Conservation (phyloP, 2,888 invertebrate species). For the Monoplex corrugatus region DNA sequence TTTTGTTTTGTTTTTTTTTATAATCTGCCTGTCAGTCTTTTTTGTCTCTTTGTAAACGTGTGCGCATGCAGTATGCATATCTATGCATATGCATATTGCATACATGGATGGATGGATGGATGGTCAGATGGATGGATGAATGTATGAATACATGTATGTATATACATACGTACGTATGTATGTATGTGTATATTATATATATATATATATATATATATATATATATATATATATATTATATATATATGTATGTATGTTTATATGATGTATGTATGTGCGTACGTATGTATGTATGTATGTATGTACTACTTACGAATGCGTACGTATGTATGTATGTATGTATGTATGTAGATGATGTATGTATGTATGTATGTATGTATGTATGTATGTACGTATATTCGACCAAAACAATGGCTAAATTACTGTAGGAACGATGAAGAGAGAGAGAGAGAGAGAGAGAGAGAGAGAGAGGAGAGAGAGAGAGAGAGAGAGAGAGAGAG, state of each 20-base stretch:
- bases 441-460: slow-evolving; percentile 16
- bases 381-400: slow-evolving; percentile 5
- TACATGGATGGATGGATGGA: too few species aligned
- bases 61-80: too few species aligned
- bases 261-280: background rate
- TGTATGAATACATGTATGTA: background rate
- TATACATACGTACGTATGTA: background rate
- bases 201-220: background rate
- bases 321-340: background rate
- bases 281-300: background rate
- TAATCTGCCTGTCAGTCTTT: too few species aligned
- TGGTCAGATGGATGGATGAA: background rate
- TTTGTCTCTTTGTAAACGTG: too few species aligned
- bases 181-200: background rate
- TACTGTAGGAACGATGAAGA: background rate
- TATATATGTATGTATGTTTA: background rate
- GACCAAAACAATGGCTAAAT: too few species aligned
- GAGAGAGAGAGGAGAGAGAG: background rate
- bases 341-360: background rate
- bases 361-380: background rate
- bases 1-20: background rate
- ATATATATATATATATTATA: background rate
- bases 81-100: too few species aligned
- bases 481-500: background rate
- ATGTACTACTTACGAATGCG: background rate